Evolutionary conservation across 2,113 vertebrate species (phyloP), one percentile per base, ranked within the genome.

Genomic region (Physeter macrocephalus): DNA sequence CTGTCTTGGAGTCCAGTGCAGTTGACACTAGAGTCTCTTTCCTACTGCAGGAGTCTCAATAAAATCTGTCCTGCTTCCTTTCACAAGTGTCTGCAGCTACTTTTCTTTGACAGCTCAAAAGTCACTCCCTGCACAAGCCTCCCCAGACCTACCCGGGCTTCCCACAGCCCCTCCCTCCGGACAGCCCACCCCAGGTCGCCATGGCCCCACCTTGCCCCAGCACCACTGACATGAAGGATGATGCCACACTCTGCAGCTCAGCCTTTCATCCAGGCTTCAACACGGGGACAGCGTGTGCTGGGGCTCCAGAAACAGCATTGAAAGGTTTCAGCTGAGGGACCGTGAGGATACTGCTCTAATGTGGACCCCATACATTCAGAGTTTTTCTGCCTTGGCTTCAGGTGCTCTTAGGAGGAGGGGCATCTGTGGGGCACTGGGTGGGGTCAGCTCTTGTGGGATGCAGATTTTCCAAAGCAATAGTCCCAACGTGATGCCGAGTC

Each of bases 291-390:
- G 25, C 14, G 5, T 9, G 34, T n/a, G 31, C 34, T 20, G 13
- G 12, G 5, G 25, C 39, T 21, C 69, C 27, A 34, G 13, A 15
- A 57, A 29, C 23, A 36, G 66, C 49, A 3, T 4, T 0, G 20
- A 39, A 11, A 6, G 29, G 15, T 41, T 18, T 54, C 3, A 1
- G 72, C 21, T 3, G 7, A 20, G 13, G 11, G 59, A 2, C 15
- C 0, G 10, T 6, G 34, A 34, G 41, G n/a, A 2, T 6, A 0
- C 20, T 6, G 4, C 23, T 27, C 57, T 3, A 14, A 3, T 1
- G 3, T 23, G 2, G 5, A 1, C 6, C 6, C 0, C 8, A 1
- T 4, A 2, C 25, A 12, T 25, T 5, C 41, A 31, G 36, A 6
- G 46, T 46, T 9, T 6, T 39, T 52, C 61, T 31, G 17, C 34